A percentile compares a stretch with the other conserved stretches of the same genome.
These are phyloP conservation scores for Sinonovacula constricta DNA, from an alignment of 1,140 invertebrate species.

Conservation along the genomic window DNA sequence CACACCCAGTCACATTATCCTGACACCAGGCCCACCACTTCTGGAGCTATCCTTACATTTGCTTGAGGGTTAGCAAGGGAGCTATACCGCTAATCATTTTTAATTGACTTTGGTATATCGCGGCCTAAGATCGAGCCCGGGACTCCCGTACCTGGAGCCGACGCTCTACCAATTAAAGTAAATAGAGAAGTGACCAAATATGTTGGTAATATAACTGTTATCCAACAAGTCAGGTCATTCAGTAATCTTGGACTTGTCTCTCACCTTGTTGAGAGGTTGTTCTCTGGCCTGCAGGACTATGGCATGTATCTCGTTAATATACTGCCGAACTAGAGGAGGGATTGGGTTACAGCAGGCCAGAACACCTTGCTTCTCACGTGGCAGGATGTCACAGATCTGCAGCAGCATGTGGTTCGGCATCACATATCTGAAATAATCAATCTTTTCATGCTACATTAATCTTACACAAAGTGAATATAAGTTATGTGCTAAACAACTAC, in stretches of 20 bases:
- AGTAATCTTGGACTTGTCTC: too few species aligned
- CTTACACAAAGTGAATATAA: too few species aligned
- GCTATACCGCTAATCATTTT: too few species aligned
- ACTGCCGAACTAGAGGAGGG: constrained; percentile 90
- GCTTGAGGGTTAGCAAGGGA: too few species aligned
- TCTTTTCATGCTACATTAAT: too few species aligned
- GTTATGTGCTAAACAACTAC: too few species aligned
- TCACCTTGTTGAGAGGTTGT: constrained; percentile 85
- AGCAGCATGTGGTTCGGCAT: constrained; percentile 97
- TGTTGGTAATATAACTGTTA: neutral
- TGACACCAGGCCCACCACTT: too few species aligned
- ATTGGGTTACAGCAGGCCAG: constrained; percentile 96
- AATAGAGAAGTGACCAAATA: neutral
- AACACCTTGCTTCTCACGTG: constrained; percentile 95
- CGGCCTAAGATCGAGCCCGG: too few species aligned
- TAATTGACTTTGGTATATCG: too few species aligned
- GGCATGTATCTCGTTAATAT: constrained; percentile 87
- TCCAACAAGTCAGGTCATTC: too few species aligned
- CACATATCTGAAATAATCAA: constrained; percentile 89
- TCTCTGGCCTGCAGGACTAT: constrained; percentile 87
- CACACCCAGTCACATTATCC: too few species aligned
- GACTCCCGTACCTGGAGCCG: too few species aligned
- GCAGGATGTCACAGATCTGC: constrained; percentile 92
- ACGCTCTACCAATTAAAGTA: neutral
- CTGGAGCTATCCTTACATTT: neutral